A percentile compares a stretch with the other conserved stretches of the same genome.
Conservation (phyloP, 2,888 invertebrate genomes). For the Sipha maydis region DNA sequence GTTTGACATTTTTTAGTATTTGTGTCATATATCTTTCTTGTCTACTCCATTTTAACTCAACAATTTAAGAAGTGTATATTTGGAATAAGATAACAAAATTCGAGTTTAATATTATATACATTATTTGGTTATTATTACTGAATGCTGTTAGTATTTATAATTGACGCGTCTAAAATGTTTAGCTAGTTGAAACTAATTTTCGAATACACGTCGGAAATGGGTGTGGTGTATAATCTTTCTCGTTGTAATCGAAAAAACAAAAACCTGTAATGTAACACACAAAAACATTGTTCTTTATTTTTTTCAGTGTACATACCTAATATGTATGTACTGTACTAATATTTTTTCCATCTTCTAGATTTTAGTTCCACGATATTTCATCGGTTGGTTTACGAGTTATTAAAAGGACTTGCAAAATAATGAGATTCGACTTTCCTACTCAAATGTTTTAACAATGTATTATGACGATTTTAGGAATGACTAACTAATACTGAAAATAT, state of each 20-base stretch:
- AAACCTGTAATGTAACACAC: slow-evolving; percentile 10
- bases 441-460: neutral
- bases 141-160: too few relatives aligned
- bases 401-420: neutral
- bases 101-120: too few relatives aligned
- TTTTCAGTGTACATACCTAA: neutral
- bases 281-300: slow-evolving; percentile 19
- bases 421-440: neutral
- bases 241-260: neutral
- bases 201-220: neutral
- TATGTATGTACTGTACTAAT: too few relatives aligned
- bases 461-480: too few relatives aligned
- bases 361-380: neutral
- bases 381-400: neutral
- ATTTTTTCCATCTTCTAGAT: neutral
- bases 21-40: too few relatives aligned
- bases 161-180: neutral
- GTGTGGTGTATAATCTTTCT: slow-evolving; percentile 8
- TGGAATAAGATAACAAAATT: too few relatives aligned
- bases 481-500: too few relatives aligned
- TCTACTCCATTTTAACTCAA: too few relatives aligned
- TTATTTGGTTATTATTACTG: too few relatives aligned
- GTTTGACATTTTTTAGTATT: too few relatives aligned
- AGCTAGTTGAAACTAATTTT: neutral
- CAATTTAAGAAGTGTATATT: too few relatives aligned